Base-by-base conservation (phyloP, 2,797 vertebrate genomes). In the Sebastes minor region DNA sequence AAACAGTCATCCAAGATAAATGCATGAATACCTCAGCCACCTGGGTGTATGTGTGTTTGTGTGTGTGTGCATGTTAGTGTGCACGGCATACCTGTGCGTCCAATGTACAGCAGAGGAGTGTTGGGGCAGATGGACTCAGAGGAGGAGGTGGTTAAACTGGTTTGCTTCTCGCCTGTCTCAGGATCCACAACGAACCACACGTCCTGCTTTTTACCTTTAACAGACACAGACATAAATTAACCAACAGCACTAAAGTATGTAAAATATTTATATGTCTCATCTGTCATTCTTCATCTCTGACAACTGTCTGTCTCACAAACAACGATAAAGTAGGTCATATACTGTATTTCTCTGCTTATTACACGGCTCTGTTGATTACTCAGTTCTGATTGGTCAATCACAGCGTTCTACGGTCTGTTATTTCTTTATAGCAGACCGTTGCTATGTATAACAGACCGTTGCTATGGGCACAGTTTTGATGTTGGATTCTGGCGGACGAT, bases 181-280 rank as follows among this genome's bases (percentile, higher is more conserved):
- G 98, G 98, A 89, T 99, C 97, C 88, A 99, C 97, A 4, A 99
- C 92, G 68, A 98, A 97, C 99, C 99, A 99, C 0, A 95, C 94
- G 83, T 99, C 98, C 91, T 98, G 97, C 89, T 99, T 99, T 93
- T 97, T 97, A 77, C 98, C 99, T 99, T 87, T 18, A 65, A 46
- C 16, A 46, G 14, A 75, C 27, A 69, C 60, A 75, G 42, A 9
- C 18, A 81, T 12, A 63, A 14, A 30, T 55, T 4, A 33, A 18
- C 20, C 27, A 23, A 59, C 49, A 53, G 8, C 13, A 23, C 1
- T 30, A 0, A 73, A 7, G 3, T 14, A 46, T 8, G 38, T 74
- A 6, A 80, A n/a, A 52, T 68, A 83, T 60, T 14, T 56, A 10
- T 56, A 14, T 2, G 4, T 57, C 6, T 55, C 14, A 0, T 28